phyloP scores from a whole-genome alignment of 2,113 vertebrate species.

The Arenaria interpres region DNA sequence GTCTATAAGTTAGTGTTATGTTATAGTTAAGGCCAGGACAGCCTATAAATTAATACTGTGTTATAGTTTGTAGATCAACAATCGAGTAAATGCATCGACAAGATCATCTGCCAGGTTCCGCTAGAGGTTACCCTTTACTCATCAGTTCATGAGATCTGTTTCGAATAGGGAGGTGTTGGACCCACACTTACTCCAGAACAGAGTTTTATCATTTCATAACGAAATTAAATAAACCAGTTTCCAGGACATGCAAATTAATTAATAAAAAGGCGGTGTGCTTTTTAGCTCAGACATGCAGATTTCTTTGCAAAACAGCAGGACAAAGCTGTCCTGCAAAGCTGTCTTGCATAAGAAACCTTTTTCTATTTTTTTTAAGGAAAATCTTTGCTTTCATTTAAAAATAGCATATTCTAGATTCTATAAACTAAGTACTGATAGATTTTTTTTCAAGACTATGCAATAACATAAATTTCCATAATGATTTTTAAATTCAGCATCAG shows the following conservation, averaged over 20 bases:
- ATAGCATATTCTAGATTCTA: background rate
- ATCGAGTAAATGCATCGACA: background rate
- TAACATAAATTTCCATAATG: background rate
- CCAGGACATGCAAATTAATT: background rate
- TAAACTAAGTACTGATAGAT: background rate
- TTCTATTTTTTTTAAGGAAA: background rate
- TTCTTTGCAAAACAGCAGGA: background rate
- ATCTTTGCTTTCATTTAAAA: background rate
- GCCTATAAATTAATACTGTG: background rate
- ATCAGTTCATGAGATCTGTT: background rate
- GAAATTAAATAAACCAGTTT: background rate
- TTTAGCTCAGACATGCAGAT: background rate
- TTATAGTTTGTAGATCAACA: background rate
- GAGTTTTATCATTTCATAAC: background rate
- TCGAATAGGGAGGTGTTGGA: rapidly evolving
- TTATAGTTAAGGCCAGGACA: background rate
- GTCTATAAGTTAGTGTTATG: background rate
- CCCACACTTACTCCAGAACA: background rate
- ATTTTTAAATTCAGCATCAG: background rate
- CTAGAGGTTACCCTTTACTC: background rate
- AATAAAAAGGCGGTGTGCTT: background rate
- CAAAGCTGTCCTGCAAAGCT: background rate
- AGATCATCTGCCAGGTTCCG: background rate
- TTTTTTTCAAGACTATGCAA: background rate
- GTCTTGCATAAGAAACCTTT: background rate